Evolutionary conservation across 2,113 vertebrate genomes (phyloP), one percentile per base, ranked within the genome.

Genomic region (Thamnaconus septentrionalis): DNA sequence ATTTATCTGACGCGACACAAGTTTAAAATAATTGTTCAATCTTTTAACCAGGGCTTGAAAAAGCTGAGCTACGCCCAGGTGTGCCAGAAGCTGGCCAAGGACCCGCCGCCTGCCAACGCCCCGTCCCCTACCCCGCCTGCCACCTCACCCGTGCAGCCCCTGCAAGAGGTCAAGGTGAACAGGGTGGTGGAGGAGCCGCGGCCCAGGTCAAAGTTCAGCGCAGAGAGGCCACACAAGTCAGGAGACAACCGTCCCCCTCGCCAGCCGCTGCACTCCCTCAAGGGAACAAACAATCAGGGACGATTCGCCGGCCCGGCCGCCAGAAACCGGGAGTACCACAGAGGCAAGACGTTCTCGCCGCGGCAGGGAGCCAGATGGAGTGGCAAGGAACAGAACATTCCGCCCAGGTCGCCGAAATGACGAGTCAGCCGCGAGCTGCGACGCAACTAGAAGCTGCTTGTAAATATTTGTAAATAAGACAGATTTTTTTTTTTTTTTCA

Each of bases 21-120:
- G 18, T 31, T 31, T 31, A 31, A 31, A 31, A 2, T 31, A 31
- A 31, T 1, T 31, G 18, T 31, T 31, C 18, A 31, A 31, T 31
- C 18, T 31, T 73, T 11, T 61, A 12, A 80, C 70, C 81, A 98
- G 96, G 95, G 93, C 73, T 92, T 92, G 4, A 92, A 93, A 69
- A 99, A 98, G 72, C 92, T 99, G 31, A 99, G 97, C 71, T 99
- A 99, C 0, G 97, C 97, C 3, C 95, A 98, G 67, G 96, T 99
- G 44, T 98, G 96, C 89, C 96, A 99, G 91, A 94, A 92, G 12
- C 90, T 93, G 10, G 95, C 96, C 0, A 97, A 95, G 86, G 96
- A 98, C 68, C 92, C 73, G 1, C 76, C 63, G 3, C 70, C 69
- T 2, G 43, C 64, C 56, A 85, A 57, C 18, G 11, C 43, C 0